Evolutionary conservation across 2,797 vertebrate genomes (phyloP), one percentile per base, ranked within the genome.

Genomic region (Chaetophractus vellerosus): DNA sequence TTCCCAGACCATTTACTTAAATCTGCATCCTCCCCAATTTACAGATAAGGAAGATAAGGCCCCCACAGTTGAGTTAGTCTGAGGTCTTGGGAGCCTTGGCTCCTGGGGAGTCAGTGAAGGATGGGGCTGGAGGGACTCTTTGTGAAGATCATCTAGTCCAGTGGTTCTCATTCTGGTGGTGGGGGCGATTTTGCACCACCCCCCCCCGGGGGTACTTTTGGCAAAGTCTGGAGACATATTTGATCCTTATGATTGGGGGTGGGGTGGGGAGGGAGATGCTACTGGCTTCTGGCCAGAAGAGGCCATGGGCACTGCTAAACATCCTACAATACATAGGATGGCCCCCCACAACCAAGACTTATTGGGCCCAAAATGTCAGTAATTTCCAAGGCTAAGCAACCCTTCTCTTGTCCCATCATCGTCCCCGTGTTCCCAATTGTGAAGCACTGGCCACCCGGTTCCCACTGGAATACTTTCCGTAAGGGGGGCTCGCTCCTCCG

Each of bases 31-130:
- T 92, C 61, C 14, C 71, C 36, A 55, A 75, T 88, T 94, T 48
- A 93, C 38, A 93, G 50, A 45, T 64, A 78, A 81, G 45, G 84
- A 84, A 88, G 84, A 72, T 63, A 93, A 87, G 38, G 31, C 7
- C 55, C 74, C 61, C n/a, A 57, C 10, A 68, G 55, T 11, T 41
- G 31, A 69, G 61, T 36, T 61, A 78, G n/a, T 72, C 63, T 63
- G 90, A 78, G 28, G 33, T 90, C 26, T 91, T 26, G 48, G 52
- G 55, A 87, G 50, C 31, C 66, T 59, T 75, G 38, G n/a, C 18
- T 38, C 9, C 38, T 8, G 59, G 33, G 3, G 55, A 6, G 50
- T 88, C 71, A 41, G 23, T 26, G 41, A 18, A 48, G 68, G 9
- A n/a, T 15, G 11, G 31, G 31, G n/a, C 7, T 10, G 19, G 31